phyloP scores from a whole-genome alignment of 2,888 invertebrate genomes.

The Neoitamus cyanurus region DNA sequence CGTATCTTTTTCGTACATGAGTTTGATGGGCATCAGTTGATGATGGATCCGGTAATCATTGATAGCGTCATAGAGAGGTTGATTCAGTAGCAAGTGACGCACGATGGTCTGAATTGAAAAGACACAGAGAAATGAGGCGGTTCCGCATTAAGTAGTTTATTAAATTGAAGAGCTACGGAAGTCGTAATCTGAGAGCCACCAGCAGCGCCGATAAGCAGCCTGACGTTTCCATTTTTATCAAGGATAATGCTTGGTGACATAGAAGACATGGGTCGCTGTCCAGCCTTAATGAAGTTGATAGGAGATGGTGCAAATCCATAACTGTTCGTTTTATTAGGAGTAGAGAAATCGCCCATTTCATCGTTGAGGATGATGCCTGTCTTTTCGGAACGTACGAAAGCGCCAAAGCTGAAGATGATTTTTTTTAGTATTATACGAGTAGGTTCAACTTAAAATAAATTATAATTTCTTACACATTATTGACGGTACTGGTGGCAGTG shows the following conservation, averaged over 20 bases:
- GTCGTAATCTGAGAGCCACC: constrained; percentile 93
- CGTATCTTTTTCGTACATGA: constrained; percentile 75
- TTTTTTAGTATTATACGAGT: too few relatives aligned
- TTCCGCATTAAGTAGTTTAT: not conserved
- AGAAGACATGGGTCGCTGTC: constrained; percentile 88
- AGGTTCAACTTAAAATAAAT: too few relatives aligned
- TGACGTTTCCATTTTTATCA: constrained; percentile 72
- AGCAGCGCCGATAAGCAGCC: constrained; percentile 83
- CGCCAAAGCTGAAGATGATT: constrained; percentile 82
- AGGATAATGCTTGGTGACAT: constrained; percentile 88
- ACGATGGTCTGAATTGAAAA: constrained; percentile 61
- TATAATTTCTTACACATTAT: constrained; percentile 70
- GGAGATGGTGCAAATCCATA: constrained; percentile 84
- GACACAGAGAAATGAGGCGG: not conserved
- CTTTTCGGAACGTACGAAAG: constrained; percentile 76
- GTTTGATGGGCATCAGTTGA: constrained; percentile 82
- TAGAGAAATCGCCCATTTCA: constrained; percentile 96
- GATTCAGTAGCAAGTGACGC: constrained; percentile 74
- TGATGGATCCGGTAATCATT: constrained; percentile 84
- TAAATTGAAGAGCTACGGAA: constrained; percentile 71
- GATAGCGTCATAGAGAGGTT: constrained; percentile 74
- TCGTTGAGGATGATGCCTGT: constrained; percentile 94
- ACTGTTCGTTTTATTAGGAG: constrained; percentile 78
- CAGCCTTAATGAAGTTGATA: constrained; percentile 84
- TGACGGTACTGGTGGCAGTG: constrained; percentile 89